phyloP scores from a whole-genome alignment of 2,888 invertebrate genomes.

The Antitype chi region DNA sequence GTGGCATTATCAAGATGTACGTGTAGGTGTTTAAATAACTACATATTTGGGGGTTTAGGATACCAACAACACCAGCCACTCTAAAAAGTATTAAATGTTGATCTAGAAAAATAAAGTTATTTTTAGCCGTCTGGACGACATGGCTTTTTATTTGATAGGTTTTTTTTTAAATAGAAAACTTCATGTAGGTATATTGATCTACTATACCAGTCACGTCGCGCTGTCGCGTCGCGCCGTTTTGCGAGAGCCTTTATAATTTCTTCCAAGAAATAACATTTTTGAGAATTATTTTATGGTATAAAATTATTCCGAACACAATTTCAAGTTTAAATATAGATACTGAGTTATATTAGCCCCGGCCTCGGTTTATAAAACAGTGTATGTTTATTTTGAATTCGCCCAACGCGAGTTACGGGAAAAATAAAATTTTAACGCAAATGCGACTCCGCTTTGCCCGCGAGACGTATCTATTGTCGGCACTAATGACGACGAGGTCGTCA shows the following conservation, averaged over 20 bases:
- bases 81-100: neutral
- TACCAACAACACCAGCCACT: neutral
- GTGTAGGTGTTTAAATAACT: neutral
- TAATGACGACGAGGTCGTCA: conserved; percentile 70
- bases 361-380: conserved; percentile 82
- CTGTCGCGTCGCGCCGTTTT: too few species aligned
- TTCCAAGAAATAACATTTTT: conserved; percentile 12
- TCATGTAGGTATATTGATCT: too few species aligned
- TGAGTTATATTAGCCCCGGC: conserved; percentile 78
- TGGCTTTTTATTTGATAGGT: too few species aligned
- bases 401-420: conserved; percentile 79
- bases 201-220: too few species aligned
- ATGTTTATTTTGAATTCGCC: conserved; percentile 84
- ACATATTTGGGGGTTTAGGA: neutral
- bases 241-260: neutral
- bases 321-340: conserved; percentile 69
- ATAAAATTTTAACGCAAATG: conserved; percentile 72
- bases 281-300: conserved; percentile 18
- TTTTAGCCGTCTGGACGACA: neutral
- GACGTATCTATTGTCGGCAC: conserved; percentile 66
- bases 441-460: conserved; percentile 35
- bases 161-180: too few species aligned
- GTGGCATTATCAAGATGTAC: neutral
- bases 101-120: neutral
- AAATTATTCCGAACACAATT: conserved; percentile 54